phyloP scores from a whole-genome alignment of 2,888 invertebrate genomes.

The Nephrocerus scutellatus region DNA sequence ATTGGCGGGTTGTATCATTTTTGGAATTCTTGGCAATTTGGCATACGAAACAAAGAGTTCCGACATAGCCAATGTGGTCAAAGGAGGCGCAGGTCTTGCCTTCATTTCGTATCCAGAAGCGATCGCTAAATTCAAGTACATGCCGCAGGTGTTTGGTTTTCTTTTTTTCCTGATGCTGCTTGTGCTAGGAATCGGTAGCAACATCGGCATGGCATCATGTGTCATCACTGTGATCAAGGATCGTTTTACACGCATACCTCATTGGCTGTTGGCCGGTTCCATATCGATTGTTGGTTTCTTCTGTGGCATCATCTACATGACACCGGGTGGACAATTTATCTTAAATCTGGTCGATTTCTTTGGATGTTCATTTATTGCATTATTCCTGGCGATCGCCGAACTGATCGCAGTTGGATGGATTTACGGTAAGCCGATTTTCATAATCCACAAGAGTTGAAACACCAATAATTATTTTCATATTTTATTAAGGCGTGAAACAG shows the following conservation, averaged over 20 bases:
- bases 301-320: slow-evolving; percentile 57
- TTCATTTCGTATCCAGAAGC: slow-evolving; percentile 66
- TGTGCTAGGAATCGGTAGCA: slow-evolving; percentile 51
- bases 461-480: background rate
- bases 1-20: slow-evolving; percentile 75
- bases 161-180: slow-evolving; percentile 55
- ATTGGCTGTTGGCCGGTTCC: slow-evolving; percentile 51
- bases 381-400: slow-evolving; percentile 61
- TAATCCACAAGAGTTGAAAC: background rate
- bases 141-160: slow-evolving; percentile 53
- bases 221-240: slow-evolving; percentile 50
- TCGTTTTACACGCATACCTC: slow-evolving; percentile 44
- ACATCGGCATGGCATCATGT: slow-evolving; percentile 48
- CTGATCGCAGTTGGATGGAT: slow-evolving; percentile 65
- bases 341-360: slow-evolving; percentile 66
- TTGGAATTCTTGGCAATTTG: slow-evolving; percentile 75
- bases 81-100: slow-evolving; percentile 69
- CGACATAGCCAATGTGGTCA: slow-evolving; percentile 60
- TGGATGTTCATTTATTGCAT: slow-evolving; percentile 67
- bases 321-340: slow-evolving; percentile 67
- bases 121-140: slow-evolving; percentile 50
- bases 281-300: slow-evolving; percentile 51
- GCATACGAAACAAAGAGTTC: slow-evolving; percentile 57
- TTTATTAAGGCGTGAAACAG: slow-evolving; percentile 52
- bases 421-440: slow-evolving; percentile 56